Base-by-base conservation (phyloP, 2,113 vertebrate genomes). In the Dicentrarchus labrax region DNA sequence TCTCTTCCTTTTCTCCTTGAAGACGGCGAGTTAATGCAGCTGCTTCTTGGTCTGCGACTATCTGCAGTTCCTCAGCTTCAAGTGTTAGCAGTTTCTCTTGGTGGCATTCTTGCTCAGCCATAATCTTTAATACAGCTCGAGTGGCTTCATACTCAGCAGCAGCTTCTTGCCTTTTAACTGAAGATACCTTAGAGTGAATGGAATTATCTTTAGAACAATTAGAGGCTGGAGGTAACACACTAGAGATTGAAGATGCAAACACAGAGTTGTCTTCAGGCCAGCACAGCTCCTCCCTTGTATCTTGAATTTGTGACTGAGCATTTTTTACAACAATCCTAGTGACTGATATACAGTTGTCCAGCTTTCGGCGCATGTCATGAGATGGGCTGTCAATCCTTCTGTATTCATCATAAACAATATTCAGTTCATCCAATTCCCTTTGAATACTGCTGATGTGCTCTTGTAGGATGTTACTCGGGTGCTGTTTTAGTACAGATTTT, bases 331-430 rank as follows among this genome's bases (percentile, higher is more conserved):
- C 57, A 48, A 30, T 43, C 1, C 22, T 39, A 8, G 47, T 79
- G 54, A 62, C n/a, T 53, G 67, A 71, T 53, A 17, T 51, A 19
- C 65, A 78, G 1, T 70, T 69, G 41, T 78, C 75, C 19, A 60
- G 6, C 24, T 61, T 76, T 16, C 5, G 22, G 13, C 41, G 61
- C 74, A 86, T 73, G 4, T 70, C 60, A 50, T 59, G 69, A 50
- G 54, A 4, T 61, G 69, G 74, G 2, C 68, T 59, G 12, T 84
- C 53, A 36, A 56, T 72, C 5, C 11, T 47, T 19, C 62, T 0
- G 9, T 75, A 65, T 24, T 78, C 64, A 17, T 83, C 65, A 71
- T 75, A 83, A 70, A 71, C 76, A 43, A 2, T 9, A 62, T 82
- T 83, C 17, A 79, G 64, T 1, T 78, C 43, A 21, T 17, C 30